A percentile compares a stretch with the other conserved stretches of the same genome.
Evolutionary conservation across 2,113 vertebrate genomes (phyloP).

Genomic region (Platysternon megacephalum): DNA sequence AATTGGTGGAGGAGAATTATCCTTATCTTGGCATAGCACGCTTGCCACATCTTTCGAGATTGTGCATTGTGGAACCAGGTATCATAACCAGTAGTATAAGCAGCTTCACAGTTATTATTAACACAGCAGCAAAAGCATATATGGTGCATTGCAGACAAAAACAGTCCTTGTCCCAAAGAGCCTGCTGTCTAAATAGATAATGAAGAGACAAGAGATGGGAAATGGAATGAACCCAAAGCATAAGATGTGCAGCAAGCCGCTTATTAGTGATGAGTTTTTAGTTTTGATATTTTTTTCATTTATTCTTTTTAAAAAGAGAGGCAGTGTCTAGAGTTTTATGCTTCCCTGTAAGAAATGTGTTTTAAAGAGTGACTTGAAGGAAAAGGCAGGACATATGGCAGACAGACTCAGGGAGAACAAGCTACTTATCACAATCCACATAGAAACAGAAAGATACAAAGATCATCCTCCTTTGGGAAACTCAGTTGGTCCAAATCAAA

Average conservation of each 20-base stretch:
- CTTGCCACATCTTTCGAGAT: neutral
- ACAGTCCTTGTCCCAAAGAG: neutral
- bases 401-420: neutral
- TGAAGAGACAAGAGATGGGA: neutral
- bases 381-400: neutral
- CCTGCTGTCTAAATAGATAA: neutral
- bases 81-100: neutral
- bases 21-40: neutral
- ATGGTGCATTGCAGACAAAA: neutral
- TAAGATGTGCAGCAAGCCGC: neutral
- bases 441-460: neutral
- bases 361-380: neutral
- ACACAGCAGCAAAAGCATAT: neutral
- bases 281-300: neutral
- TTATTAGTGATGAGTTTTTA: neutral
- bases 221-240: constrained; percentile 17
- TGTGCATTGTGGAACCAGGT: neutral
- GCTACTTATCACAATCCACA: neutral
- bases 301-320: neutral
- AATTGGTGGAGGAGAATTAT: neutral
- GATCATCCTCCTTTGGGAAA: neutral
- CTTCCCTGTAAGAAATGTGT: neutral
- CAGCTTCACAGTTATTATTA: neutral
- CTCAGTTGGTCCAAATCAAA: neutral
- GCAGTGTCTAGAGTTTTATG: neutral